Conservation (phyloP, 2,113 vertebrate genomes). For the Chiloscyllium plagiosum region DNA sequence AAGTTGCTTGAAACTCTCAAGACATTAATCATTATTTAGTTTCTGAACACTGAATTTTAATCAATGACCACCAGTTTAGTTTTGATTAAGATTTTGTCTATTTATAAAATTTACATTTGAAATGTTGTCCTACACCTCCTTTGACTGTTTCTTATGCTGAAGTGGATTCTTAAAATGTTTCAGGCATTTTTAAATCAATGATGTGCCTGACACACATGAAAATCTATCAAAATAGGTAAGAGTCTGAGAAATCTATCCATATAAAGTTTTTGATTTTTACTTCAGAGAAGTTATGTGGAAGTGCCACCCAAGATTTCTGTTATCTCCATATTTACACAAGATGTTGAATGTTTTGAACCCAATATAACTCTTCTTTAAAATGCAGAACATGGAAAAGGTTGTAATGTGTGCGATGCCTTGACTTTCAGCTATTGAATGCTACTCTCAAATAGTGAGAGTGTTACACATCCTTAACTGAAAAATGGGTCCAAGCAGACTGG, state of each 20-base stretch:
- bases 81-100: neutral
- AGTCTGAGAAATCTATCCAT: neutral
- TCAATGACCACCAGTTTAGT: neutral
- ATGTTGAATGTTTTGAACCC: no score
- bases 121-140: neutral
- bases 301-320: neutral
- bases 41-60: neutral
- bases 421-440: neutral
- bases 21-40: neutral
- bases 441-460: no score
- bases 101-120: neutral
- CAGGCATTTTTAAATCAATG: no score
- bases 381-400: neutral
- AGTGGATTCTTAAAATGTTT: neutral
- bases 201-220: neutral
- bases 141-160: neutral
- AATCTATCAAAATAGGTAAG: neutral
- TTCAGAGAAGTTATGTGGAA: neutral
- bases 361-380: neutral
- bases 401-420: neutral
- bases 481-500: neutral
- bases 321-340: neutral
- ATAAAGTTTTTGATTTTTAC: neutral
- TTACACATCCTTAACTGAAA: neutral
- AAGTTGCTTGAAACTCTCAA: neutral